A percentile compares a stretch with the other conserved stretches of the same genome.
Conservation (phyloP, 2,888 invertebrate species). For the Diarsia dahlii region DNA sequence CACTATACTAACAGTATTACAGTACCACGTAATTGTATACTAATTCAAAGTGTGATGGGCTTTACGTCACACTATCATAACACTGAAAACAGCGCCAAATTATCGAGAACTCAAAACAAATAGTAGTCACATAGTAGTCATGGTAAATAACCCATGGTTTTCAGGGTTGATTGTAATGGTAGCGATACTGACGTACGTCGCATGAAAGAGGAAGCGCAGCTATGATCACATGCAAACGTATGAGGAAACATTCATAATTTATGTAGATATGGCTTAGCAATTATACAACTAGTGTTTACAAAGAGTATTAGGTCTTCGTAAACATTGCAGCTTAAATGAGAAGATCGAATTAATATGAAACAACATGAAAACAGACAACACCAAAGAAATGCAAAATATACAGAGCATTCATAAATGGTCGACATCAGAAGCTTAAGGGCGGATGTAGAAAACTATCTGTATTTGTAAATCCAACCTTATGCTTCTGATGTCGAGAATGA, state of each 20-base stretch:
- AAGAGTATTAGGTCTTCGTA: too few relatives aligned
- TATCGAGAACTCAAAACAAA: too few relatives aligned
- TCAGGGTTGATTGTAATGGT: too few relatives aligned
- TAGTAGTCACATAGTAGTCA: too few relatives aligned
- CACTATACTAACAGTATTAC: background rate
- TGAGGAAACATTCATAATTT: conserved; percentile 1
- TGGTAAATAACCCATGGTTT: too few relatives aligned
- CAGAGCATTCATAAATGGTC: background rate
- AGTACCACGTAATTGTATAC: too few relatives aligned
- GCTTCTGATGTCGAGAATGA: too few relatives aligned
- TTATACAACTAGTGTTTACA: background rate
- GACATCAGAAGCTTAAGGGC: too few relatives aligned
- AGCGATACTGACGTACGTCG: background rate
- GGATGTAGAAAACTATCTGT: too few relatives aligned
- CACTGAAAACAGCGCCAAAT: too few relatives aligned
- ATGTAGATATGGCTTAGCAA: background rate
- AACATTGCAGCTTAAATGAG: background rate
- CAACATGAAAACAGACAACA: background rate
- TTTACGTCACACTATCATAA: background rate
- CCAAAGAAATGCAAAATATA: background rate
- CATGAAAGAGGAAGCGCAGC: background rate
- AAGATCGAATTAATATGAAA: background rate
- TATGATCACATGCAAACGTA: background rate
- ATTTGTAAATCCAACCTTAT: too few relatives aligned
- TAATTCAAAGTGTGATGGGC: background rate